Base-by-base conservation (phyloP, 2,113 vertebrate species). In the Alectura lathami region DNA sequence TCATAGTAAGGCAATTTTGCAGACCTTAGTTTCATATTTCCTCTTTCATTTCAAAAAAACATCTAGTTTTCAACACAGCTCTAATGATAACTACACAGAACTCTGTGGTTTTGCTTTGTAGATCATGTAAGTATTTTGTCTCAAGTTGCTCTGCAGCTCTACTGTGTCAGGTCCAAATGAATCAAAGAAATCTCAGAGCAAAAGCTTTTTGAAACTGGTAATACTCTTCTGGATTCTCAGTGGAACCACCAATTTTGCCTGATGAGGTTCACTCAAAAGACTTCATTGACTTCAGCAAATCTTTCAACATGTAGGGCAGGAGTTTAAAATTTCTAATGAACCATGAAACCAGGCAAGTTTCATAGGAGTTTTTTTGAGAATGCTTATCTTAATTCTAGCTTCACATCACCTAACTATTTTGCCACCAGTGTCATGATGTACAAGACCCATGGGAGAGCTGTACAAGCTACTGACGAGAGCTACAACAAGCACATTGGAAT, bases 21-120 rank as follows among this genome's bases (percentile, higher is more conserved):
- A 94, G 89, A 87, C 36, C 36, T 85, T 79, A 69, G 63, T 85
- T 93, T 94, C 70, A 0, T 38, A 67, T 92, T 95, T 92, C 78
- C 54, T 50, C 23, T 56, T 62, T 89, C 75, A 36, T 94, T 95
- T 83, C 48, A 88, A 75, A 91, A 93, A 83, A 34, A 2, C 18
- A 63, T 85, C 89, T 62, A 95, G 86, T 91, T 97, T 96, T 97
- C 96, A 97, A 89, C 89, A 85, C 93, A 76, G 66, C 83, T 89
- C 60, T 94, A 92, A 96, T 78, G 88, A 86, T 95, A 95, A 75
- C 88, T 92, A 68, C 92, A 92, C 90, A 86, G 82, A 95, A 89
- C 59, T n/a, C 67, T 84, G 89, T 78, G 95, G 92, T 88, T 96
- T 96, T 89, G 66, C 94, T 94, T 93, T 96, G 94, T 91, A 94